Base-by-base conservation (phyloP, 2,888 invertebrate genomes). In the Leucophenga maculata region DNA sequence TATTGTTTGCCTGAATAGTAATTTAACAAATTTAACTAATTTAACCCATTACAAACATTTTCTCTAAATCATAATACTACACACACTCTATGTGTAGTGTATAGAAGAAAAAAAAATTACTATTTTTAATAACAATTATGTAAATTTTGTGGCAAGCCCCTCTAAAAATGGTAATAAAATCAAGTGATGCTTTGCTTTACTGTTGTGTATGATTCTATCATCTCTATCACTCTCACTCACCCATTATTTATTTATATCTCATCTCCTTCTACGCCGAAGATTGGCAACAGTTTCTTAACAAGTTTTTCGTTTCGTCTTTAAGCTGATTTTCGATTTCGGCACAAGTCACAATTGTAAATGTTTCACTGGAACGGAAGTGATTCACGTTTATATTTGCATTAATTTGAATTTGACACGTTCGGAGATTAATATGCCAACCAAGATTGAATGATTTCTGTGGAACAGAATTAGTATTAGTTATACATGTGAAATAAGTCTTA, bases 321-420 rank as follows among this genome's bases (percentile, higher is more conserved):
- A 22, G n/a, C n/a, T n/a, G n/a, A n/a, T n/a, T 57, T 57, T 13
- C 31, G 22, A 57, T 31, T 59, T 59, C 8, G 32, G 32, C 59
- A 14, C 59, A 31, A 31, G n/a, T 59, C 16, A 59, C n/a, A 18
- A 59, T 32, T 32, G 32, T 8, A 39, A 39, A 39, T 39, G 39
- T 46, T 64, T 64, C 62, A 22, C 13, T 8, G 46, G 48, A 64
- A 48, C 62, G 62, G 62, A 64, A 64, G 62, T 64, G 62, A 64
- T 64, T 64, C 62, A 64, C 48, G 44, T 22, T 22, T 46, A 16
- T 6, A 64, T 64, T 64, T 64, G 46, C 62, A 64, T 64, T 64
- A n/a, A 59, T 59, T 59, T n/a, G 59, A 32, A 26, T 59, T 31
- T 64, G 48, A 64, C 62, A 64, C 62, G 20, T 48, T 22, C 20